Conservation (phyloP, 2,888 invertebrate genomes). For the Troides oblongomaculatus region DNA sequence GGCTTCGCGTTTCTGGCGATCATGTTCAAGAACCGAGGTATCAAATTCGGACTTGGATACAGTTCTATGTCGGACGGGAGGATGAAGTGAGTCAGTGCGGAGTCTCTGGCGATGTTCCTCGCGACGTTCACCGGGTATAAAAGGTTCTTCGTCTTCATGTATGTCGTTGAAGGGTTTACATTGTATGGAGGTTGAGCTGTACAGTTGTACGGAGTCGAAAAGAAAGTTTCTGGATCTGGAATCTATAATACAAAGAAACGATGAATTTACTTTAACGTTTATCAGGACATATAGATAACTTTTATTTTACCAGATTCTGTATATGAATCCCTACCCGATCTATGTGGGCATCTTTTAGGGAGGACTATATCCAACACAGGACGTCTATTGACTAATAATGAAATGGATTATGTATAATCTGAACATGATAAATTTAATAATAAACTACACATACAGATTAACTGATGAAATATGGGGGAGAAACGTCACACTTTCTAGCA, state of each 20-base stretch:
- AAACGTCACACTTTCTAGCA: no score
- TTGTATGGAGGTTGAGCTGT: conserved; percentile 84
- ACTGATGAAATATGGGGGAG: no score
- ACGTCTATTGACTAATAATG: no score
- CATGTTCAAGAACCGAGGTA: conserved; percentile 91
- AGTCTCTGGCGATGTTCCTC: conserved; percentile 91
- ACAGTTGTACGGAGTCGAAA: conserved; percentile 85
- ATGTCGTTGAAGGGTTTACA: conserved; percentile 83
- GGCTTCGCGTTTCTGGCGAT: conserved; percentile 86
- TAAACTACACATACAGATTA: no score
- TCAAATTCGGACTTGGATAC: conserved; percentile 91
- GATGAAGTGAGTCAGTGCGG: conserved; percentile 89
- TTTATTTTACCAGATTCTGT: no score
- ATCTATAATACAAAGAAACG: conserved; percentile 71
- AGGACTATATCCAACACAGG: no score
- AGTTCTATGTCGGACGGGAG: conserved; percentile 94
- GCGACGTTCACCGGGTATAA: conserved; percentile 95
- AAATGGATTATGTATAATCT: no score
- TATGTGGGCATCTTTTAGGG: no score
- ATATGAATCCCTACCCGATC: no score
- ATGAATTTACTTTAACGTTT: no score
- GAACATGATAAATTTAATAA: no score
- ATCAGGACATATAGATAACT: no score
- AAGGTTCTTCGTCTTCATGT: conserved; percentile 89
- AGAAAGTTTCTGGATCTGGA: conserved; percentile 82